Conservation (phyloP, 1,140 invertebrate species). For the Sinella curviseta region DNA sequence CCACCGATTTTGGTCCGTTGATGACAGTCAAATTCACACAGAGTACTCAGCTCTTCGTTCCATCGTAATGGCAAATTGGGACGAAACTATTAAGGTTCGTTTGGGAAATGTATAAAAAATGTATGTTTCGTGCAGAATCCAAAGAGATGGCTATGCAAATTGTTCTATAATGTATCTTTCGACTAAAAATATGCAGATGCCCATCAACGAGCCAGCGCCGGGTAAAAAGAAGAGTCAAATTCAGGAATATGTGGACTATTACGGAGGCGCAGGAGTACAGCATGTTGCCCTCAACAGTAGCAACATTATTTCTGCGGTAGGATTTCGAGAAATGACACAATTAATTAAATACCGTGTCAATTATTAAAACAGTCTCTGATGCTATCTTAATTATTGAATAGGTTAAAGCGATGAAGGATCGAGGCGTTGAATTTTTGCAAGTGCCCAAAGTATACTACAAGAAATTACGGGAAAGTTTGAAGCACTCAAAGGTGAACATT, state of each 20-base stretch:
- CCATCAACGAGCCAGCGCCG: slow-evolving; percentile 96
- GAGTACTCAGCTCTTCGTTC: slow-evolving; percentile 94
- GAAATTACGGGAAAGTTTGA: slow-evolving; percentile 75
- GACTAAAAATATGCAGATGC: slow-evolving; percentile 63
- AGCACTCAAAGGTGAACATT: slow-evolving; percentile 76
- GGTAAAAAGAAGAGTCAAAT: slow-evolving; percentile 97
- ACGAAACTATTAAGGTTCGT: slow-evolving; percentile 90
- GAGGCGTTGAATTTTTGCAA: slow-evolving; percentile 87
- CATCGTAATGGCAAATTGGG: slow-evolving; percentile 95
- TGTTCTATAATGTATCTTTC: neutral
- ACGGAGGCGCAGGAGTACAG: slow-evolving; percentile 95
- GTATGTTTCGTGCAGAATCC: neutral
- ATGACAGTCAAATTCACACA: slow-evolving; percentile 93
- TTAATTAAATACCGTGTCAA: neutral
- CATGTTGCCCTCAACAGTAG: slow-evolving; percentile 95
- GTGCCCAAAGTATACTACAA: slow-evolving; percentile 91
- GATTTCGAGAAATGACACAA: neutral
- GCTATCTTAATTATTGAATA: slow-evolving; percentile 51
- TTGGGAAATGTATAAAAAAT: too few relatives aligned
- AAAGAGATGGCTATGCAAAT: neutral
- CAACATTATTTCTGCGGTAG: slow-evolving; percentile 84
- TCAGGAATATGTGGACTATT: slow-evolving; percentile 97
- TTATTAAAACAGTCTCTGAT: neutral
- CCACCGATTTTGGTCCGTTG: slow-evolving; percentile 98
- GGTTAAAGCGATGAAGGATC: slow-evolving; percentile 75